phyloP scores from a whole-genome alignment of 2,113 vertebrate genomes.

The Tyto alba region DNA sequence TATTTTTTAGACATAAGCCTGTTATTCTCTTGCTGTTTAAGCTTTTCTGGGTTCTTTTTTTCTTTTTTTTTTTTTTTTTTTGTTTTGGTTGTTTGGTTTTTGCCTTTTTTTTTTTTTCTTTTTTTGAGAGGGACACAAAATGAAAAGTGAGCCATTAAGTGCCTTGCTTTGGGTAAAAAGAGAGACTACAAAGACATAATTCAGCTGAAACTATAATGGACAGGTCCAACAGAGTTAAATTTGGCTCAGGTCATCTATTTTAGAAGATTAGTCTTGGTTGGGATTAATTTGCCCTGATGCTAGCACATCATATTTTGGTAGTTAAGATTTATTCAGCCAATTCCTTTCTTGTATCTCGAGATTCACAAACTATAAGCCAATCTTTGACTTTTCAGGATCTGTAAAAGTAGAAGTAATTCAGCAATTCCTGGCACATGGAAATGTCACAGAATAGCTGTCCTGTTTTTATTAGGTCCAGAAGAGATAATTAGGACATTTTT shows the following conservation, averaged over 20 bases:
- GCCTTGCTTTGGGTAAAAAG: background rate
- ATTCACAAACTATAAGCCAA: background rate
- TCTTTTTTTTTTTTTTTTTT: too few relatives aligned
- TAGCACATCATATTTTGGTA: background rate
- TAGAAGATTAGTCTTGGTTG: background rate
- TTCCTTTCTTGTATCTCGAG: background rate
- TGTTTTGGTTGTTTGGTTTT: too few relatives aligned
- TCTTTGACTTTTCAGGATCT: background rate
- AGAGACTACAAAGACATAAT: background rate
- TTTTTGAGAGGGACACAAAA: background rate
- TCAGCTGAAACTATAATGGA: background rate
- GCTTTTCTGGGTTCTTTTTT: too few relatives aligned
- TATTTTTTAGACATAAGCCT: background rate
- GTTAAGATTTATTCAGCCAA: background rate
- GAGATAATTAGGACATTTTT: background rate
- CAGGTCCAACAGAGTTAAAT: background rate
- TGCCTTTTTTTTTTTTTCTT: too few relatives aligned
- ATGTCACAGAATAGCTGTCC: background rate
- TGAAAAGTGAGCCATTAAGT: background rate
- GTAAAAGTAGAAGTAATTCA: background rate
- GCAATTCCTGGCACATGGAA: background rate
- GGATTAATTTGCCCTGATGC: background rate
- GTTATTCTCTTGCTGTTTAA: background rate
- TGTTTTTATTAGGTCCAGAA: background rate
- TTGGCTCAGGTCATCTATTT: background rate